Evolutionary conservation across 2,113 vertebrate species (phyloP).

Genomic region (Tragelaphus buxtoni): DNA sequence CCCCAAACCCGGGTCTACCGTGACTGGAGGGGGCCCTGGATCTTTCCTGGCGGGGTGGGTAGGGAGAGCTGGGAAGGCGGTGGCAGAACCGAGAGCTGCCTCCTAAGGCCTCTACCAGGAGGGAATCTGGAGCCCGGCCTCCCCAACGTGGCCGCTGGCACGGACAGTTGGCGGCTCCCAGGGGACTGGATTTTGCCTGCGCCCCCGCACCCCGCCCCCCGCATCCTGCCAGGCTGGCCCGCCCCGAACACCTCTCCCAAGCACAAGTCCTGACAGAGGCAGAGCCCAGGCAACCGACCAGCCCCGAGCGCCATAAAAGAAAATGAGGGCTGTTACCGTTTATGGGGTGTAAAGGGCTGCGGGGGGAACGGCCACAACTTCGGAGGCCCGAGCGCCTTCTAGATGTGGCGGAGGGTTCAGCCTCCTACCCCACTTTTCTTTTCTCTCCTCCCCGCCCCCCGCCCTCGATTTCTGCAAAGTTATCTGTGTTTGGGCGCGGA

Average conservation of each 20-base stretch:
- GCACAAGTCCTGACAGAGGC: slow-evolving; percentile 77
- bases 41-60: neutral
- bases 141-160: neutral
- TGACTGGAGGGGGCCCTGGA: neutral
- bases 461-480: neutral
- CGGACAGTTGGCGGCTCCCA: neutral
- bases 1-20: neutral
- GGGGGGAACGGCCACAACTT: slow-evolving; percentile 79
- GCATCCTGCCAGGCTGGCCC: neutral
- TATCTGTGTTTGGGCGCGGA: slow-evolving; percentile 58
- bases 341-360: slow-evolving; percentile 93
- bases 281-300: slow-evolving; percentile 79
- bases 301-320: slow-evolving; percentile 88
- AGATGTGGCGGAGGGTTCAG: slow-evolving; percentile 50
- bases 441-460: neutral
- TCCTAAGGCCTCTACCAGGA: neutral
- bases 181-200: neutral
- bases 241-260: neutral
- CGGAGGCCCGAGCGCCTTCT: slow-evolving; percentile 68
- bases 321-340: slow-evolving; percentile 90
- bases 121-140: neutral
- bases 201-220: neutral
- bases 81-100: neutral
- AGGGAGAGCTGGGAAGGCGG: neutral
- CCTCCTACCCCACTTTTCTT: neutral